Base-by-base conservation (phyloP, 2,888 invertebrate species). In the Cactoblastis cactorum region DNA sequence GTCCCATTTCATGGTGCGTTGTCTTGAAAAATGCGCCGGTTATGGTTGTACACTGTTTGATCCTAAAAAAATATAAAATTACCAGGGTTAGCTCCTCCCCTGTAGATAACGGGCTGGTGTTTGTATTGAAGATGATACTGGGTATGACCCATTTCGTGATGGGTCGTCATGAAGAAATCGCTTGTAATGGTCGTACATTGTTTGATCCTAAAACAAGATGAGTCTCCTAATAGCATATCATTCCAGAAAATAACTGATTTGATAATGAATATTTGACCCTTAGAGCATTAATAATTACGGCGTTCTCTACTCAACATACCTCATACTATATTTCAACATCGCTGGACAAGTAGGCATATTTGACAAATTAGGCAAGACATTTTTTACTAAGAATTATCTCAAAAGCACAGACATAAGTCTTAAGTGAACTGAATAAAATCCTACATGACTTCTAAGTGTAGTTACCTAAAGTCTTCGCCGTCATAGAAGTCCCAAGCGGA, bases 401-500 rank as follows among this genome's bases (percentile, higher is more conserved):
- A 5, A 4, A 22, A 5, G 5, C 22, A 4, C 22, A 22, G n/a
- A n/a, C n/a, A n/a, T n/a, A n/a, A n/a, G n/a, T n/a, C n/a, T n/a
- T n/a, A 22, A 3, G 22, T 5, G 22, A 5, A 22, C 5, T 22
- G 22, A 5, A 4, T 3, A 5, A 22, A 4, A 4, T 22, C 3
- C 22, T 5, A 22, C 3, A 22, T 5, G 5, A 4, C 22, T 22
- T 6, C 5, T 8, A 8, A 1, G 9, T 14, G 15, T 34, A 45
- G 17, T 43, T 62, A 93, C 94, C 95, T 92, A 66, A 96, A 96
- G 80, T 97, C 97, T 75, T 95, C 91, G 15, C 91, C 91, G 57
- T 95, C 92, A 61, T 91, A 95, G 71, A 97, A 96, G 73, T 97
- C 96, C 95, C 96, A 97, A 11, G 97, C 96, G 0, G 95, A 95